A percentile compares a stretch with the other conserved stretches of the same genome.
These are phyloP conservation scores for Arenaria interpres DNA, from an alignment of 2,113 vertebrate species.

Conservation along the genomic window DNA sequence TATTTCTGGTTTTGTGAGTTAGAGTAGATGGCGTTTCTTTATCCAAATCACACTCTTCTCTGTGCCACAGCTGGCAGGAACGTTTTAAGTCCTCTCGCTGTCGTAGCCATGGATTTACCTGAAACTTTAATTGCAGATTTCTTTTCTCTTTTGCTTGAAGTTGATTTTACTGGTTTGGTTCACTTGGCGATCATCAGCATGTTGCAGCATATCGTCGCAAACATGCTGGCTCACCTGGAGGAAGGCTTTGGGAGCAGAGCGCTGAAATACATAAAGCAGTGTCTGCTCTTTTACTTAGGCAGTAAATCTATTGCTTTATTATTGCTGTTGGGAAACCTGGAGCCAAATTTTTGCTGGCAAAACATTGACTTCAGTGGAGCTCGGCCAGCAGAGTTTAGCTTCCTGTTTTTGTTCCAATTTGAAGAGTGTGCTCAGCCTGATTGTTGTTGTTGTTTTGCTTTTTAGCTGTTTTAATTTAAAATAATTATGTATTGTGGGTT, in stretches of 20 bases:
- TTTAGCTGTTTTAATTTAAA: conserved; percentile 41
- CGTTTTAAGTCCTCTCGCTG: neutral
- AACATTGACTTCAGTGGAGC: neutral
- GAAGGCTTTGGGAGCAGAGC: neutral
- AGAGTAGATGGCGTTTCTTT: neutral
- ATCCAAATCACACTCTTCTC: neutral
- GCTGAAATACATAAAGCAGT: neutral
- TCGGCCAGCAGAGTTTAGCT: conserved; percentile 35
- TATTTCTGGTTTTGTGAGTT: neutral
- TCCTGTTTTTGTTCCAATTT: conserved; percentile 56
- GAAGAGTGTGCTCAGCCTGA: neutral
- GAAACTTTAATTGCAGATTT: neutral
- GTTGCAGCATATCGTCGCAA: neutral
- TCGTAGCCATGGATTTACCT: neutral
- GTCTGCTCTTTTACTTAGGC: conserved; percentile 48
- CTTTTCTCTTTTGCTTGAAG: neutral
- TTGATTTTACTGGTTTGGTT: neutral
- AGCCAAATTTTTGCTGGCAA: conserved; percentile 57
- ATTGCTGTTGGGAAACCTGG: conserved; percentile 8
- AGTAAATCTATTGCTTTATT: conserved; percentile 54
- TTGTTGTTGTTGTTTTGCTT: conserved; percentile 14
- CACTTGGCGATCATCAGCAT: neutral
- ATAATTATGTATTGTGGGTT: conserved; percentile 15
- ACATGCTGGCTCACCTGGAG: neutral
- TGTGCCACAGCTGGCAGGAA: neutral